Evolutionary conservation across 2,113 vertebrate species (phyloP).

Genomic region (Hemibagrus wyckioides): DNA sequence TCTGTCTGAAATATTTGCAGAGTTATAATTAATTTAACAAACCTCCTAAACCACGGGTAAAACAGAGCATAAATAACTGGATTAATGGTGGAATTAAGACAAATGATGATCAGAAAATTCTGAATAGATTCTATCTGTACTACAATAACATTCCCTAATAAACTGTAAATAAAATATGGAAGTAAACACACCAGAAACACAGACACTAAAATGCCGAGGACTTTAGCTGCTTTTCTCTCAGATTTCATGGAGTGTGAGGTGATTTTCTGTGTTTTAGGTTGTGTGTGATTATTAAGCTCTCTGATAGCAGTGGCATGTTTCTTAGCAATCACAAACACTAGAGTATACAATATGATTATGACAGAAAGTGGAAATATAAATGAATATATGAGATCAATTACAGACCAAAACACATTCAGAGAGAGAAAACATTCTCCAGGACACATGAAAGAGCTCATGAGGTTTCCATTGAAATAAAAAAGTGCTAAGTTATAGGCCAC

Average conservation of each 20-base stretch:
- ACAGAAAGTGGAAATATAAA: not conserved
- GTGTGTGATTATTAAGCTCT: not conserved
- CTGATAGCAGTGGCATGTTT: conserved; percentile 60
- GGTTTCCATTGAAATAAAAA: conserved; percentile 32
- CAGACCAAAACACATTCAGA: conserved; percentile 36
- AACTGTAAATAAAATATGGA: conserved; percentile 40
- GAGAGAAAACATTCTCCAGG: conserved; percentile 19
- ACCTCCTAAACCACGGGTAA: too few relatives aligned
- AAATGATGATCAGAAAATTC: not conserved
- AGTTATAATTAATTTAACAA: too few relatives aligned
- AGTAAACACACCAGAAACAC: conserved; percentile 47
- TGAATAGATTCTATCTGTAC: not conserved
- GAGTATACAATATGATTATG: conserved; percentile 47
- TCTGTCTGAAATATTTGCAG: not conserved
- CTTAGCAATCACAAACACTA: conserved; percentile 50
- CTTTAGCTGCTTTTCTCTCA: conserved; percentile 55
- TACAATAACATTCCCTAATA: not conserved
- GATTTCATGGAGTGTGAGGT: conserved; percentile 31
- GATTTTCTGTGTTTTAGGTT: not conserved
- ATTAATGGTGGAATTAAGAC: not conserved
- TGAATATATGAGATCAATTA: conserved; percentile 42
- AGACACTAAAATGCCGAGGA: conserved; percentile 42
- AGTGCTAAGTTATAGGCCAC: conserved; percentile 32
- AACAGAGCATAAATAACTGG: not conserved
- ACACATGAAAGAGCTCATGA: conserved; percentile 58